Evolutionary conservation across 2,888 invertebrate species (phyloP).

Genomic region (Drosophila mulleri): DNA sequence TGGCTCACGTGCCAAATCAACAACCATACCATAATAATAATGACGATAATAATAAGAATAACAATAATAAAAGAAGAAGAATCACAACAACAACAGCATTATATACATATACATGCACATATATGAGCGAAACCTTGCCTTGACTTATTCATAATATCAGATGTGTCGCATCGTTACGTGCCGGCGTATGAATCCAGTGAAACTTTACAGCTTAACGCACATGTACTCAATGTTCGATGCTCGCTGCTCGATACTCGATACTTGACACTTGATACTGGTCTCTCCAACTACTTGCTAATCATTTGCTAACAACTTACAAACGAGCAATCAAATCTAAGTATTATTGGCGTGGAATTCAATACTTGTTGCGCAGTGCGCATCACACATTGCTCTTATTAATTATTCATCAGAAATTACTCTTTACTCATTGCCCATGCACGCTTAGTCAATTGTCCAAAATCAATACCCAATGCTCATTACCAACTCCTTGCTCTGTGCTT

Average conservation of each 20-base stretch:
- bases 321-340: background rate
- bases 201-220: slow-evolving; percentile 18
- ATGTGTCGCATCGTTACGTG: slow-evolving; percentile 50
- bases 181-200: slow-evolving; percentile 37
- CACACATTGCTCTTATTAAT: background rate
- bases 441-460: background rate
- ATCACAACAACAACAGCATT: slow-evolving; percentile 4
- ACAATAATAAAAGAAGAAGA: slow-evolving; percentile 2
- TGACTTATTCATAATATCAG: slow-evolving; percentile 42
- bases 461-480: background rate
- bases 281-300: slow-evolving; percentile 15
- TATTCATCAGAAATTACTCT: background rate
- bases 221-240: slow-evolving; percentile 11
- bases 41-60: slow-evolving; percentile 2
- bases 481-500: no score
- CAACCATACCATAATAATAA: slow-evolving; percentile 14
- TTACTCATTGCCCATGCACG: background rate
- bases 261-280: slow-evolving; percentile 3
- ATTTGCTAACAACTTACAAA: slow-evolving; percentile 1
- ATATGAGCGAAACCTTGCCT: slow-evolving; percentile 29
- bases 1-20: slow-evolving; percentile 49
- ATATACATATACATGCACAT: background rate
- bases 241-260: background rate
- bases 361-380: background rate
- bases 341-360: background rate